Base-by-base conservation (phyloP, 2,113 vertebrate species). In the Labeo rohita region DNA sequence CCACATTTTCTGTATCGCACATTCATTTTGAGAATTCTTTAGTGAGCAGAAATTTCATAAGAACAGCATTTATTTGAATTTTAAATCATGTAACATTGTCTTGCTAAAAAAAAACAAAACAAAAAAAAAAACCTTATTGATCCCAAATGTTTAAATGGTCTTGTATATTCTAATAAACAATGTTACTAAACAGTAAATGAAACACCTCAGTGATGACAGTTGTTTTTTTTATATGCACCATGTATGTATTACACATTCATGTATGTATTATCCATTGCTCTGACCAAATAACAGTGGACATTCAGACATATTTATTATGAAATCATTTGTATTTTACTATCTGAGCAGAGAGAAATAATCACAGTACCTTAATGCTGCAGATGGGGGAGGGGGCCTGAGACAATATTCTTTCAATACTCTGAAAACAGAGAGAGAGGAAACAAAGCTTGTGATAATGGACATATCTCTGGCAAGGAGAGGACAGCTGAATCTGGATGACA, bases 341-440 rank as follows among this genome's bases (percentile, higher is more conserved):
- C 63, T 36, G 21, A 83, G 10, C 18, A 50, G 9, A 56, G 2
- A 80, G 10, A 59, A 28, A 56, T n/a, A 15, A 21, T 23, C 5
- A 80, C 36, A 4, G 73, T 66, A 91, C 89, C 90, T 88, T 83
- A 76, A 65, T 50, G 79, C 82, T 80, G 56, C 68, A 85, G 83
- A 85, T 12, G 8, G 79, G 28, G 66, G 10, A 65, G 49, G 66
- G 47, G 84, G 86, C 83, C 85, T 78, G 59, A 83, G 86, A 76
- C 80, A 81, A 66, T 79, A 73, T 77, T 59, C 61, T 74, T 70
- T 87, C 49, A 86, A 84, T 43, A 61, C 16, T 88, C 89, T 91
- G 90, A 54, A 84, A 77, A 85, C 65, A 68, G 68, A 86, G 80
- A 65, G 75, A 86, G 79, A 73, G 34, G 83, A 78, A 6, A 77